Base-by-base conservation (phyloP, 2,888 invertebrate genomes). In the Pheosia tremula region DNA sequence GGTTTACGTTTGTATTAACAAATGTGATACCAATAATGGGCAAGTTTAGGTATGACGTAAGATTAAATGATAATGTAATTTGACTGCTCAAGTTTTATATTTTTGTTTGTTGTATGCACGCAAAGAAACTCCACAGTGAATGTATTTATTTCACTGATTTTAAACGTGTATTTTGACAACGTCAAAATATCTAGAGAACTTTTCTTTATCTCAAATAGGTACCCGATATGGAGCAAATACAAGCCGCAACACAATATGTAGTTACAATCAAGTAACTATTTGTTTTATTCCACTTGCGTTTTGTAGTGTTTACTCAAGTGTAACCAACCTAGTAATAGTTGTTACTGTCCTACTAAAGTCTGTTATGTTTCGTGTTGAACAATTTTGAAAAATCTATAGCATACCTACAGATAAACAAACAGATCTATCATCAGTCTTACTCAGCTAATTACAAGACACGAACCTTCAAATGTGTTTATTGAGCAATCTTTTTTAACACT, bases 221-320 rank as follows among this genome's bases (percentile, higher is more conserved):
- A 1, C 24, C 24, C 24, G 43, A 1, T 47, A n/a, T 47, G 47
- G 5, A 47, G 3, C 47, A 47, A 47, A 47, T 47, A 47, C 47
- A n/a, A 11, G 47, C n/a, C 11, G 47, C 53, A 36, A 38, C 24
- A 53, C 53, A 53, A 38, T 53, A 50, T 37, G 24, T 24, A 37
- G 37, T 64, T 59, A 62, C 65, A 58, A 62, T 72, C 52, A 57
- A 61, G 52, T 58, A 59, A 72, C 65, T 68, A 72, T 70, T 72
- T 68, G 59, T 61, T 68, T 62, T 56, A 68, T 72, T 61, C 58
- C 52, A 50, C 62, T 56, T 57, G 56, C 61, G 62, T 68, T 49
- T 45, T 9, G 3, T 53, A 11, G 3, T 68, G 59, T 70, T 53
- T 59, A 59, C 57, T 62, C 69, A 72, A 58, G 58, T 72, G 69